These are phyloP conservation scores for Galbula dea DNA, from an alignment of 2,113 vertebrate species.

Conservation along the genomic window DNA sequence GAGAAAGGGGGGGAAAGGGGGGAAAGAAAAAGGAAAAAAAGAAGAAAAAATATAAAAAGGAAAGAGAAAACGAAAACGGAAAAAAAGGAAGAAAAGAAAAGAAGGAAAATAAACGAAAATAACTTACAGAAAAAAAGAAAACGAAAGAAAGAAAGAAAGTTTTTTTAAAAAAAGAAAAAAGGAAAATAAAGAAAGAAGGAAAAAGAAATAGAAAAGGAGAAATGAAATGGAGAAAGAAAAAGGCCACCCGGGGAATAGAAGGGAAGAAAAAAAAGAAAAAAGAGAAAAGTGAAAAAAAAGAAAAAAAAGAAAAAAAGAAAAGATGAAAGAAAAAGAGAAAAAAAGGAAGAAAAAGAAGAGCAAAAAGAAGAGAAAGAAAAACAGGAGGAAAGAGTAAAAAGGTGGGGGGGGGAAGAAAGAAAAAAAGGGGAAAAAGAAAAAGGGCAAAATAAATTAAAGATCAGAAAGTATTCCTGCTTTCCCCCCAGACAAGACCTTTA, in stretches of 20 bases:
- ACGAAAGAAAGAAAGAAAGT: rapidly evolving
- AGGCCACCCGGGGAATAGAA: background rate
- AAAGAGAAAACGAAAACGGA: rapidly evolving
- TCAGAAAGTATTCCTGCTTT: rapidly evolving
- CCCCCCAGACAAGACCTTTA: background rate
- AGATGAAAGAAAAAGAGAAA: background rate
- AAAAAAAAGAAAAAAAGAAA: background rate
- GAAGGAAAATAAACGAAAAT: no score
- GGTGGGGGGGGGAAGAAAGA: no score
- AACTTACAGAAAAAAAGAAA: no score
- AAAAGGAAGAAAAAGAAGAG: background rate
- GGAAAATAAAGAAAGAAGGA: rapidly evolving
- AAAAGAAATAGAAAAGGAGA: no score
- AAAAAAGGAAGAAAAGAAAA: background rate
- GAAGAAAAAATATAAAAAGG: rapidly evolving
- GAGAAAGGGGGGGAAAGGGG: no score
- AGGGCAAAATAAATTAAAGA: background rate
- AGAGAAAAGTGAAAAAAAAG: rapidly evolving
- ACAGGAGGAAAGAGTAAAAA: no score
- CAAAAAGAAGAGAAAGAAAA: background rate
- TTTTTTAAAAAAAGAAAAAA: rapidly evolving
- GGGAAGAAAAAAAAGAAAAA: rapidly evolving
- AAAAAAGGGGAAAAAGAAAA: rapidly evolving
- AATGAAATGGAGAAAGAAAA: background rate
- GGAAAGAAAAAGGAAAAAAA: no score